Percentiles rank a stretch among this genome's conserved stretches.
These are phyloP conservation scores for Drosophila baimaii DNA, from an alignment of 1,140 invertebrate species.

Conservation along the genomic window DNA sequence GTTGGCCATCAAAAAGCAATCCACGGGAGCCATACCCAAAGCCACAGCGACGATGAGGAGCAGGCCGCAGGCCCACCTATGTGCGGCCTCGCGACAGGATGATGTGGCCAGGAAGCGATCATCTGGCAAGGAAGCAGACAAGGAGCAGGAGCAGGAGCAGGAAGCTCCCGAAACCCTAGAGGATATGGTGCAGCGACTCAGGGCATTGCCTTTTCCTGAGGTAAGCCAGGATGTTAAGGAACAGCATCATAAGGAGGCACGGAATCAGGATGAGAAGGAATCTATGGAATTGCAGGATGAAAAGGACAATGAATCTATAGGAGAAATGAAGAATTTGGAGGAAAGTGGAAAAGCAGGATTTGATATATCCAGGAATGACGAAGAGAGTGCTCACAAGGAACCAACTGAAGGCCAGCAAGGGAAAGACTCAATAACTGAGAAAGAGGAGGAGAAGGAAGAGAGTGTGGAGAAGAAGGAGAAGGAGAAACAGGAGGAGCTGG, in stretches of 20 bases:
- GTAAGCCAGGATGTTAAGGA: not conserved
- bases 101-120: slow-evolving; percentile 60
- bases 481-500: not conserved
- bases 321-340: not conserved
- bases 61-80: slow-evolving; percentile 54
- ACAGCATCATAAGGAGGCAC: too few relatives aligned
- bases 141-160: not conserved
- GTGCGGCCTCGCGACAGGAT: slow-evolving; percentile 60
- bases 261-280: not conserved
- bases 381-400: not conserved
- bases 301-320: too few relatives aligned
- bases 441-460: not conserved
- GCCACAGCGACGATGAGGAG: slow-evolving; percentile 20
- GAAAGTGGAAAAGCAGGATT: not conserved
- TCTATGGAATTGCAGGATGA: not conserved
- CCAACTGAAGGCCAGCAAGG: not conserved
- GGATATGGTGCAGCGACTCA: slow-evolving; percentile 72
- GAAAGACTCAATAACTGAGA: not conserved
- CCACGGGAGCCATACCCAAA: slow-evolving; percentile 71
- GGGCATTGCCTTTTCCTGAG: slow-evolving; percentile 61
- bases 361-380: not conserved
- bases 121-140: slow-evolving; percentile 10
- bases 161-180: slow-evolving; percentile 62
- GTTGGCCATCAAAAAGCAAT: slow-evolving; percentile 59
- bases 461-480: not conserved